phyloP scores from a whole-genome alignment of 2,888 invertebrate species.

The Trimorus sp. region DNA sequence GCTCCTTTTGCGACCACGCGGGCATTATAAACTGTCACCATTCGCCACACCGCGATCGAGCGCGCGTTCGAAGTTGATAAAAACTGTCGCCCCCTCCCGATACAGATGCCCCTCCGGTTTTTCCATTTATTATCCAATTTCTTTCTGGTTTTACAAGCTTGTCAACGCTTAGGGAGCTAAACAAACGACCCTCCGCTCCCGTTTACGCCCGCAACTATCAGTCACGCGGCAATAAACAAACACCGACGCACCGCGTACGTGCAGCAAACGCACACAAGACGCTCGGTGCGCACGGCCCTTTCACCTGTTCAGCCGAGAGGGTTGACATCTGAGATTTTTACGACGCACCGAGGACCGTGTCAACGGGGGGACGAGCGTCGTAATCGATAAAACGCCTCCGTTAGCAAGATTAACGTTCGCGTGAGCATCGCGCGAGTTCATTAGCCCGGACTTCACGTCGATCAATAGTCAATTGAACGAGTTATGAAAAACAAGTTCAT shows the following conservation, averaged over 20 bases:
- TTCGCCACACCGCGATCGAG: slow-evolving; percentile 35
- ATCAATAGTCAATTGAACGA: slow-evolving; percentile 64
- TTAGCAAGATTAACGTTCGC: slow-evolving; percentile 77
- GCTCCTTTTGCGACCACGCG: slow-evolving; percentile 73
- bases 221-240: slow-evolving; percentile 70
- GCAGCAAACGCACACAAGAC: slow-evolving; percentile 60
- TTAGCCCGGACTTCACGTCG: slow-evolving; percentile 68
- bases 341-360: slow-evolving; percentile 72
- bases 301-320: slow-evolving; percentile 72
- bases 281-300: slow-evolving; percentile 68
- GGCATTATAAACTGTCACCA: slow-evolving; percentile 75
- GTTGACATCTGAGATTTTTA: slow-evolving; percentile 76
- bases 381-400: slow-evolving; percentile 78
- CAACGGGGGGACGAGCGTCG: slow-evolving; percentile 73
- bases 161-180: slow-evolving; percentile 65
- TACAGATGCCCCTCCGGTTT: slow-evolving; percentile 7
- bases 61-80: slow-evolving; percentile 69
- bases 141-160: slow-evolving; percentile 80
- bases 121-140: slow-evolving; percentile 80
- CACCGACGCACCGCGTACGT: slow-evolving; percentile 24
- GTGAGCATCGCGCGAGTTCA: slow-evolving; percentile 67
- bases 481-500: slow-evolving; percentile 56
- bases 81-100: slow-evolving; percentile 63
- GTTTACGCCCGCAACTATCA: slow-evolving; percentile 68
- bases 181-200: slow-evolving; percentile 52